Evolutionary conservation across 2,888 invertebrate genomes (phyloP).

Genomic region (Ctenicera cuprea): DNA sequence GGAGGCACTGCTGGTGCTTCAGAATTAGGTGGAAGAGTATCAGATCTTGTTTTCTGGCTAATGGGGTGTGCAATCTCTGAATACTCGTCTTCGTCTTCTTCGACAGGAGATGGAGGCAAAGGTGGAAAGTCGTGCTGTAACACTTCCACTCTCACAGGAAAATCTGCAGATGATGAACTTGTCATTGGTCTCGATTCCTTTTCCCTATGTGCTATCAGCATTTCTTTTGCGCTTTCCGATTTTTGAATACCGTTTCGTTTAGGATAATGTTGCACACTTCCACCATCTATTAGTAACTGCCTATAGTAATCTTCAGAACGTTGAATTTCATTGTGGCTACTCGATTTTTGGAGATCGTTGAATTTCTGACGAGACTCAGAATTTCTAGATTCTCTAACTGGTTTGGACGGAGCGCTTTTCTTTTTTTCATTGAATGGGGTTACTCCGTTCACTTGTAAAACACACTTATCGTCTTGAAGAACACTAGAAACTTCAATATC

Average conservation of each 20-base stretch:
- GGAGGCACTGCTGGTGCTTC: constrained; percentile 85
- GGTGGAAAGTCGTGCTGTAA: constrained; percentile 84
- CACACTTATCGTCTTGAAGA: constrained; percentile 65
- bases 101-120: constrained; percentile 88
- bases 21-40: constrained; percentile 74
- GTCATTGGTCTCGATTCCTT: constrained; percentile 63
- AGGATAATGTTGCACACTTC: constrained; percentile 68
- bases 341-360: constrained; percentile 78
- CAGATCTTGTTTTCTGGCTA: constrained; percentile 74
- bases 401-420: constrained; percentile 65
- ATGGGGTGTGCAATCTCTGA: constrained; percentile 79
- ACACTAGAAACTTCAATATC: constrained; percentile 67
- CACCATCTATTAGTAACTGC: constrained; percentile 71
- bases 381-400: constrained; percentile 59
- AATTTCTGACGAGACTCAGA: constrained; percentile 73
- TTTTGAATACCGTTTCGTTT: constrained; percentile 82
- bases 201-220: constrained; percentile 76
- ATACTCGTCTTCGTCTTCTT: constrained; percentile 86
- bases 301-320: constrained; percentile 71
- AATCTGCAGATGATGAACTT: constrained; percentile 74
- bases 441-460: constrained; percentile 70
- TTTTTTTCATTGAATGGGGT: constrained; percentile 60
- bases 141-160: constrained; percentile 80
- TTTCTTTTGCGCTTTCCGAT: constrained; percentile 85
- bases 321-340: constrained; percentile 78